Evolutionary conservation across 2,113 vertebrate genomes (phyloP).

Genomic region (Forbesichthys agassizii): DNA sequence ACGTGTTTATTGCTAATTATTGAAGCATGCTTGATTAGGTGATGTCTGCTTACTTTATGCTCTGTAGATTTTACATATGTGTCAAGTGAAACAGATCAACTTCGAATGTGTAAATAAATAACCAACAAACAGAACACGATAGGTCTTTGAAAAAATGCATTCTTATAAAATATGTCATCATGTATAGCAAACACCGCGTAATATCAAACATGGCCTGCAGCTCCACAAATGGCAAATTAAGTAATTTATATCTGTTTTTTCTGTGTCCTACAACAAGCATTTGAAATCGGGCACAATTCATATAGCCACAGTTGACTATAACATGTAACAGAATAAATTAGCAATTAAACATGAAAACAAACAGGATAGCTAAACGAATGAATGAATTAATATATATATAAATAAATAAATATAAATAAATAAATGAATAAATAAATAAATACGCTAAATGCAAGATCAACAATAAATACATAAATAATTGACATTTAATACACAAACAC

Average conservation of each 20-base stretch:
- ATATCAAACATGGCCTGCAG: slow-evolving; percentile 43
- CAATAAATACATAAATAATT: slow-evolving; percentile 43
- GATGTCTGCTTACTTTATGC: slow-evolving; percentile 71
- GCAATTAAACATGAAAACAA: slow-evolving; percentile 42
- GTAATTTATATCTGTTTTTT: slow-evolving; percentile 30
- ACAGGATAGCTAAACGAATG: slow-evolving; percentile 44
- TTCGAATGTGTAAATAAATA: slow-evolving; percentile 32
- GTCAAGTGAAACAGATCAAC: slow-evolving; percentile 57
- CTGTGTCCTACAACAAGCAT: slow-evolving; percentile 46
- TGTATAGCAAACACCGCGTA: slow-evolving; percentile 62
- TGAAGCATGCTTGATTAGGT: slow-evolving; percentile 69
- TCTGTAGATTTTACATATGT: slow-evolving; percentile 77
- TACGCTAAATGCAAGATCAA: slow-evolving; percentile 33
- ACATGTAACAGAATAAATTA: slow-evolving; percentile 53
- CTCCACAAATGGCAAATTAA: slow-evolving; percentile 39
- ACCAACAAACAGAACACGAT: slow-evolving; percentile 52
- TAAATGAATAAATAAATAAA: slow-evolving; percentile 43
- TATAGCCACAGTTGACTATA: slow-evolving; percentile 52
- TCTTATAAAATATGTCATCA: slow-evolving; percentile 70
- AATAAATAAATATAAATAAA: slow-evolving; percentile 47
- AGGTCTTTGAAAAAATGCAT: slow-evolving; percentile 64
- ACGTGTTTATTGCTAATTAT: slow-evolving; percentile 80
- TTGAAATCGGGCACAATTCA: slow-evolving; percentile 60
- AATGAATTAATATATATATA: slow-evolving; percentile 53
- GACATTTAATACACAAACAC: slow-evolving; percentile 62